A percentile compares a stretch with the other conserved stretches of the same genome.
Evolutionary conservation across 2,797 vertebrate genomes (phyloP).

Genomic region (Cyclopterus lumpus): DNA sequence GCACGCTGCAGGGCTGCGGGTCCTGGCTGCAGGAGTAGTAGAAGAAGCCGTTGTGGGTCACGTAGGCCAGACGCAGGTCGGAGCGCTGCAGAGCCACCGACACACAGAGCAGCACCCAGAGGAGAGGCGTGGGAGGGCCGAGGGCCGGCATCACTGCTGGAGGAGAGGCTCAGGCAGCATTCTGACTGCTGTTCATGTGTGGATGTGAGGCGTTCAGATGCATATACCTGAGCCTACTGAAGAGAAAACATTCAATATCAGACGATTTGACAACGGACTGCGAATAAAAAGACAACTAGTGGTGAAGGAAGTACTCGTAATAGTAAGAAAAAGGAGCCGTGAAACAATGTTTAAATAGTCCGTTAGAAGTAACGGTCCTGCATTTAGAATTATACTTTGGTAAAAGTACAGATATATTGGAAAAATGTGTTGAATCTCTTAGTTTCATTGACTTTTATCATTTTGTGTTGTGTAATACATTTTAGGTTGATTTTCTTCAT

Average conservation of each 20-base stretch:
- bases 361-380: neutral
- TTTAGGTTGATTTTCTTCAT: neutral
- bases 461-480: neutral
- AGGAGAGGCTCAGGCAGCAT: constrained; percentile 30
- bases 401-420: neutral
- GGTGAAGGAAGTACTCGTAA: neutral
- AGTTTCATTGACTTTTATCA: neutral
- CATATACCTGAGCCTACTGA: neutral
- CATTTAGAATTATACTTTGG: neutral
- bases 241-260: constrained; percentile 1
- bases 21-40: constrained; percentile 74
- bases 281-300: neutral
- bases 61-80: constrained; percentile 71
- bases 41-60: constrained; percentile 69
- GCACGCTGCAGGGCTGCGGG: constrained; percentile 63
- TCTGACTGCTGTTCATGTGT: neutral
- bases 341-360: neutral
- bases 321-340: neutral
- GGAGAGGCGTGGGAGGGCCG: constrained; percentile 56
- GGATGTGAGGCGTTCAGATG: neutral
- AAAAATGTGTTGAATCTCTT: neutral
- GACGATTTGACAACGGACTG: neutral
- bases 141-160: constrained; percentile 64
- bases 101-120: constrained; percentile 67
- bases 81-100: constrained; percentile 63